Conservation (phyloP, 1,140 invertebrate genomes). For the Bombyx mandarina region DNA sequence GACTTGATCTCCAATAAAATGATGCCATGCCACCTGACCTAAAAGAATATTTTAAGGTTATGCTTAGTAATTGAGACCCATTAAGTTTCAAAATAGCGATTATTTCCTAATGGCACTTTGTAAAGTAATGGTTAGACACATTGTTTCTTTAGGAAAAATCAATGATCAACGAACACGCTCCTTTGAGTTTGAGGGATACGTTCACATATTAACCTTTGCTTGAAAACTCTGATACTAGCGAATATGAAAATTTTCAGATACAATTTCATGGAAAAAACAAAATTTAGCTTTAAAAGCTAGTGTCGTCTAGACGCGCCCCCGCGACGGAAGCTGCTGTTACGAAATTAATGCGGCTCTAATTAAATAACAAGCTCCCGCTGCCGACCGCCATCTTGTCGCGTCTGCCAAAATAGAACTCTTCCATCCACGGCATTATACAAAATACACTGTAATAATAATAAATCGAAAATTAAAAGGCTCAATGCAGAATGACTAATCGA, state of each 20-base stretch:
- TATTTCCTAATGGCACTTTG: no score
- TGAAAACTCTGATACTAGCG: not conserved
- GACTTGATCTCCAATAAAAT: constrained; percentile 9
- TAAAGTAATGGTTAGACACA: no score
- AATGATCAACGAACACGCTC: no score
- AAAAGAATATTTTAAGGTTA: not conserved
- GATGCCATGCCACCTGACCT: constrained; percentile 11
- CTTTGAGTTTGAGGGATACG: no score
- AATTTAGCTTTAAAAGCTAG: constrained; percentile 1
- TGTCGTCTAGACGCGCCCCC: constrained; percentile 38
- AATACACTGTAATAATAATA: no score
- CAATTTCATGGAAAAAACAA: not conserved
- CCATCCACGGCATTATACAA: constrained; percentile 16
- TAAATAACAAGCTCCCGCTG: constrained; percentile 49
- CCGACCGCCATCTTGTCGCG: constrained; percentile 27
- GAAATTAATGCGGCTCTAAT: constrained; percentile 60
- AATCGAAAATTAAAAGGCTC: no score
- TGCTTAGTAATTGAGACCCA: no score
- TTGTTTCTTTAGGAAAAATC: no score
- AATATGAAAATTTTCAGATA: not conserved
- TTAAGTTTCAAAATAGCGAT: no score
- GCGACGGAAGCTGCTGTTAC: constrained; percentile 53
- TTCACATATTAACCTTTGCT: no score
- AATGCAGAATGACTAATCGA: no score
- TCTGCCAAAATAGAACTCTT: constrained; percentile 45